Conservation (phyloP, 2,888 invertebrate genomes). For the Helobdella robusta region DNA sequence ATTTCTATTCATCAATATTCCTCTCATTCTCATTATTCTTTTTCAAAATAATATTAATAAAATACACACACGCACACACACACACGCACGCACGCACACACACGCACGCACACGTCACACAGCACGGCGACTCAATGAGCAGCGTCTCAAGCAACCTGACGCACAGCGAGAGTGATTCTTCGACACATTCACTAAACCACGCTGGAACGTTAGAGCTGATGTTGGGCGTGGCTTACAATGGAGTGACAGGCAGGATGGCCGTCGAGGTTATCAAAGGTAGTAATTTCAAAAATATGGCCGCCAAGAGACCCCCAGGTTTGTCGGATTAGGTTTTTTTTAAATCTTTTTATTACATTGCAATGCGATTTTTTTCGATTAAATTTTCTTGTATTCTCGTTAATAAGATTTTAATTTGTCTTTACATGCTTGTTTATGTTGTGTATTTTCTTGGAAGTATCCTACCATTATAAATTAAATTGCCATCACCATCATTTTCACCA, state of each 20-base stretch:
- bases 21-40: no score
- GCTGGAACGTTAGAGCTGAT: conserved; percentile 76
- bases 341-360: not conserved
- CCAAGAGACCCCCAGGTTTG: conserved; percentile 50
- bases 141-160: conserved; percentile 66
- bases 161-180: conserved; percentile 80
- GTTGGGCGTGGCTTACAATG: conserved; percentile 79
- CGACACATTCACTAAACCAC: conserved; percentile 70
- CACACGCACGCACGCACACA: not conserved
- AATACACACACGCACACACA: no score
- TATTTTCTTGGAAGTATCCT: no score
- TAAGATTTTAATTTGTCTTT: no score
- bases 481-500: no score
- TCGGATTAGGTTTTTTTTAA: not conserved
- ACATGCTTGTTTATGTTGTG: no score
- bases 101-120: conserved; percentile 17
- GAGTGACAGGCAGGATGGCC: conserved; percentile 81
- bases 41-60: no score
- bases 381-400: no score
- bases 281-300: conserved; percentile 53
- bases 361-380: not conserved
- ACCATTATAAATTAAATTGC: no score
- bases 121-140: conserved; percentile 51
- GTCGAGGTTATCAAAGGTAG: conserved; percentile 77
- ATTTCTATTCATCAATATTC: no score